Evolutionary conservation across 2,797 vertebrate species (phyloP), one percentile per base, ranked within the genome.

Genomic region (Manis javanica): DNA sequence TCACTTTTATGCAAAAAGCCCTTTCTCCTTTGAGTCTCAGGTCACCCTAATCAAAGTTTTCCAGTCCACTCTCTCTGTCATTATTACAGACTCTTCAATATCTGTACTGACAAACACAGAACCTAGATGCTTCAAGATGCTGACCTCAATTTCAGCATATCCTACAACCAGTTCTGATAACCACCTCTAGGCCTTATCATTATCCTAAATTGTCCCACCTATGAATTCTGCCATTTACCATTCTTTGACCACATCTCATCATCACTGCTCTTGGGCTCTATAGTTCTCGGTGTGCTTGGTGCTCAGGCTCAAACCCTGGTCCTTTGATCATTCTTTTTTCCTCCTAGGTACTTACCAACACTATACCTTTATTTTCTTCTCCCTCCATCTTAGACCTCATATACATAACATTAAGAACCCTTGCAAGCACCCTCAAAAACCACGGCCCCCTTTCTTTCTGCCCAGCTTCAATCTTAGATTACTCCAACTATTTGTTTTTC

Each of bases 401-500:
- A 34, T 4, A n/a, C 3, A 21, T 29, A 84, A 87, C 11, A 46
- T 72, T n/a, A 88, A 79, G 69, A 68, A 82, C 1, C 1, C 37
- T 51, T 81, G 51, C 7, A 64, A 79, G 8, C 31, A 81, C 77
- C 66, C 71, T 85, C 42, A 69, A 51, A 89, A 89, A 34, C 10
- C 16, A 26, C 31, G 49, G 51, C 64, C 3, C 26, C 61, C 59
- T 51, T 69, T 89, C 5, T 86, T 69, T 77, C 39, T 90, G 37
- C 55, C 72, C n/a, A 71, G 39, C 53, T 79, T 86, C 55, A 29
- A 0, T 64, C 37, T 78, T 94, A 57, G 42, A 68, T 97, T 86
- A 77, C 72, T 77, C 23, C 61, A 92, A 68, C 19, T 31, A 26
- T 78, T 86, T 90, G 53, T 66, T 72, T 82, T 92, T 87, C 61